Conservation (phyloP, 1,140 invertebrate species). For the Portunus trituberculatus region DNA sequence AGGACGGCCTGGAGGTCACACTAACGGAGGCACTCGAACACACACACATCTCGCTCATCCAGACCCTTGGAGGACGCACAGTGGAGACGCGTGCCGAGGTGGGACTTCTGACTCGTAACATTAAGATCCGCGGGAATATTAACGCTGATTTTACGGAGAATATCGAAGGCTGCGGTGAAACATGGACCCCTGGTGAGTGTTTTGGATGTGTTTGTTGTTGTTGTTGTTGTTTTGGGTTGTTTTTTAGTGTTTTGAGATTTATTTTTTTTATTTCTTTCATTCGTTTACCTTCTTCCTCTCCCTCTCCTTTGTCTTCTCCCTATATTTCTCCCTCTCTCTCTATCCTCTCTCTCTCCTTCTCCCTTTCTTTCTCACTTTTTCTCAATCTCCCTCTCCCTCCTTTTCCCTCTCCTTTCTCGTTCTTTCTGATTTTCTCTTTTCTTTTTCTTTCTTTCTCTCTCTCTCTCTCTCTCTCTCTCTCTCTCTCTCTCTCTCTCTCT, state of each 20-base stretch:
- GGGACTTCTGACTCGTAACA: conserved; percentile 72
- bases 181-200: conserved; percentile 62
- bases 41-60: conserved; percentile 69
- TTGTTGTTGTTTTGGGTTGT: too few species aligned
- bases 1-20: conserved; percentile 65
- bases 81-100: conserved; percentile 73
- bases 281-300: too few species aligned
- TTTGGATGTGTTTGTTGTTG: neutral
- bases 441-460: too few species aligned
- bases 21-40: conserved; percentile 64
- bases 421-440: too few species aligned
- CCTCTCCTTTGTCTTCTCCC: neutral
- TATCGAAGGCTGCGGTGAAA: conserved; percentile 56
- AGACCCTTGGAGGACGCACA: conserved; percentile 64
- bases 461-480: too few species aligned
- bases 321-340: too few species aligned
- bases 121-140: conserved; percentile 71
- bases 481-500: too few species aligned
- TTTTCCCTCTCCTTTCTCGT: too few species aligned
- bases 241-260: too few species aligned
- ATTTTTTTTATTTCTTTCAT: too few species aligned
- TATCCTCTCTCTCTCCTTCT: neutral
- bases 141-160: conserved; percentile 61
- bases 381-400: too few species aligned
- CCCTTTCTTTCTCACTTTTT: neutral